Evolutionary conservation across 2,888 invertebrate genomes (phyloP), one percentile per base, ranked within the genome.

Genomic region (Diadegma fenestrale): DNA sequence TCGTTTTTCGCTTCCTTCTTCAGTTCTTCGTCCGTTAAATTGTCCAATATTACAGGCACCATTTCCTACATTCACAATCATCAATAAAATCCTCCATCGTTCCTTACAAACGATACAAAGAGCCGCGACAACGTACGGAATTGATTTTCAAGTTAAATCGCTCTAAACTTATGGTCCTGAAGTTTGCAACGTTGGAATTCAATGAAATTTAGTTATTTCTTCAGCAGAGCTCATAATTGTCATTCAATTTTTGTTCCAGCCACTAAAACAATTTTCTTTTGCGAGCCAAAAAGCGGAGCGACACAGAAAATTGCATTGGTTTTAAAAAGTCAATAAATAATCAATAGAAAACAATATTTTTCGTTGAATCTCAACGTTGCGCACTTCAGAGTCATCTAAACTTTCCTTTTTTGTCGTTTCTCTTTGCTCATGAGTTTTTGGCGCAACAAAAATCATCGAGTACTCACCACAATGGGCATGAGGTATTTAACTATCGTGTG

Each of bases 1-100:
- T 99, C 99, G 92, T 97, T 97, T 93, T 99, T 98, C 5, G 98
- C 98, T 94, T 99, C 99, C 89, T 98, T 97, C 93, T 99, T 99
- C 84, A 99, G 94, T 93, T 99, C 99, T 87, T 99, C 99, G 94
- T 99, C 99, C 30, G 98, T 98, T 91, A 99, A 95, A 94, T 97
- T 97, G 93, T 99, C 98, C 92, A 99, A 95, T 92, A 98, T 96
- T 91, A 97, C 96, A 86, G 98, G 97, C 89, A 99, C 97, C 94
- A 98, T 97, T 95, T 98, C 98, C 98, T 98, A 94, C 58, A 92
- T 85, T 86, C 83, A 80, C 85, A 73, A 71, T 26, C 58, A 58
- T 58, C 26, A 58, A 58, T 26, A 58, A 10, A 2, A 5, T 54
- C 22, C 22, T 41, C 26, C 3, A 8, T 73, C 17, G 10, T 54